Conservation (phyloP, 2,797 vertebrate genomes). For the Botia kubotai region DNA sequence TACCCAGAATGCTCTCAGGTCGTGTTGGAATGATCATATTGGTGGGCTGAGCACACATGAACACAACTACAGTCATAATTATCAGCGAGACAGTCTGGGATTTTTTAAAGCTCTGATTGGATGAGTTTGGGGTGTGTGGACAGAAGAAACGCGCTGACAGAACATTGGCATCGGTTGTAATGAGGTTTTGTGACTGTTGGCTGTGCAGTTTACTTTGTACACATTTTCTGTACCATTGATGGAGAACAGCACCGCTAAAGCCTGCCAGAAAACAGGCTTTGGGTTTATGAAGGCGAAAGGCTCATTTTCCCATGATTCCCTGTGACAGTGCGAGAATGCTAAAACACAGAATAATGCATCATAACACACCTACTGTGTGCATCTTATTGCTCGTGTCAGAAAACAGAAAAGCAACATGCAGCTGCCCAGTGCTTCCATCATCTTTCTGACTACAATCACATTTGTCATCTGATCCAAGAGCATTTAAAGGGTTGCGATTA, state of each 20-base stretch:
- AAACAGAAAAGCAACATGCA: too few relatives aligned
- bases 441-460: too few relatives aligned
- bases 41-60: neutral
- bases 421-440: too few relatives aligned
- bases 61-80: neutral
- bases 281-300: neutral
- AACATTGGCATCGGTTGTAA: too few relatives aligned
- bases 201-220: conserved; percentile 7
- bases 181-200: conserved; percentile 2
- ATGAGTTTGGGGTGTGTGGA: too few relatives aligned
- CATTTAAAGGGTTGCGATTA: neutral
- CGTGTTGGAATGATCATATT: too few relatives aligned
- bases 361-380: neutral
- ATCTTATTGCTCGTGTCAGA: neutral
- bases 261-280: conserved; percentile 4
- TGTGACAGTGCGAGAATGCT: neutral
- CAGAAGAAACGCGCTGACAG: too few relatives aligned
- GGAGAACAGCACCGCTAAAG: neutral
- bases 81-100: neutral
- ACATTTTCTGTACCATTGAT: neutral
- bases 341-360: neutral
- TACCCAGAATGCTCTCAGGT: neutral
- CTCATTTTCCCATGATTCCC: neutral
- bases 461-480: too few relatives aligned
- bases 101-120: neutral